These are phyloP conservation scores for Ceyx melanurus DNA, from an alignment of 2,113 vertebrate genomes.

Conservation along the genomic window DNA sequence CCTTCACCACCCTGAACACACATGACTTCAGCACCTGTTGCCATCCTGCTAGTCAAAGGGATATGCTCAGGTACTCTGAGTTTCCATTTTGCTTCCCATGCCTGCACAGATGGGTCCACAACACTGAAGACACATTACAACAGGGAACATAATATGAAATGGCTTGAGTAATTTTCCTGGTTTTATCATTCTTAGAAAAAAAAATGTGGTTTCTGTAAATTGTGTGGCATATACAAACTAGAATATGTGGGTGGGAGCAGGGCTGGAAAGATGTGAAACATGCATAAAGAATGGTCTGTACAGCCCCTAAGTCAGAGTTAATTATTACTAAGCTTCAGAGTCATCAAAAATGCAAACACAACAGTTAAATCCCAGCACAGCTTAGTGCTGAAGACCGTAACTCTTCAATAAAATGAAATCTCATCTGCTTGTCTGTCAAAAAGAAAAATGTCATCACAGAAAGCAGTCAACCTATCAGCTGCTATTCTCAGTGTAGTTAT, in stretches of 20 bases:
- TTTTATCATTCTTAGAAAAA: neutral
- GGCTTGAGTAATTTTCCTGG: neutral
- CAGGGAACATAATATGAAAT: neutral
- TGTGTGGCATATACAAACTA: neutral
- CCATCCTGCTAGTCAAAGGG: neutral
- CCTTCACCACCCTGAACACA: neutral
- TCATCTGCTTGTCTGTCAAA: constrained; percentile 39
- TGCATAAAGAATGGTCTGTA: neutral
- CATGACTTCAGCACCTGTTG: neutral
- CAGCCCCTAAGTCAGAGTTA: neutral
- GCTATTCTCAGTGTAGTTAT: neutral
- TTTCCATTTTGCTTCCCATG: neutral
- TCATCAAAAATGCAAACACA: constrained; percentile 31
- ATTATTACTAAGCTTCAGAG: constrained; percentile 26
- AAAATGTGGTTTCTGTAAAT: neutral
- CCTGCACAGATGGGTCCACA: neutral
- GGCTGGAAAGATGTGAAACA: neutral
- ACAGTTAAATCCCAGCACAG: neutral
- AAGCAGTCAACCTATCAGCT: neutral
- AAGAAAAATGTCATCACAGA: constrained; percentile 35
- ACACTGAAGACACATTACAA: neutral
- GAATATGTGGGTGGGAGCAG: neutral
- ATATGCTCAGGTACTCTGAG: neutral
- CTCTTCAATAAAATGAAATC: constrained; percentile 36
- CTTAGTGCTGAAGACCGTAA: neutral